Evolutionary conservation across 2,888 invertebrate species (phyloP).

Genomic region (Poecilobothrus nobilitatus): DNA sequence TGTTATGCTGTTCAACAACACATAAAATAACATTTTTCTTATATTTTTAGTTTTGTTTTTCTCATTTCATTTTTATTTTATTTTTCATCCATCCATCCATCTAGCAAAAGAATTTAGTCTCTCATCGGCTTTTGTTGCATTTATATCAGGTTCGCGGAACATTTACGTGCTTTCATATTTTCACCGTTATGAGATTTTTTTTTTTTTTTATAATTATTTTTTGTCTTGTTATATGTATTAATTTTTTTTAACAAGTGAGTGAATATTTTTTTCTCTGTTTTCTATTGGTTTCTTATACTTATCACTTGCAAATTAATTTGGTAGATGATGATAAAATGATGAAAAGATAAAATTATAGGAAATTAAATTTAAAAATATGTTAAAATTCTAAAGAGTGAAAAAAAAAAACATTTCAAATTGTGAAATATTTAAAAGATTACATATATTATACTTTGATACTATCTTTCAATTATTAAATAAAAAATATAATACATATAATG

Average conservation of each 20-base stretch:
- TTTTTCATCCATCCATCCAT: background rate
- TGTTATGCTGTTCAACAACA: background rate
- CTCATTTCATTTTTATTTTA: background rate
- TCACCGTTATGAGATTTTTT: too few species aligned
- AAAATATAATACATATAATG: too few species aligned
- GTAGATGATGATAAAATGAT: too few species aligned
- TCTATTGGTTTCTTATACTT: too few species aligned
- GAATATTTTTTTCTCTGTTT: background rate
- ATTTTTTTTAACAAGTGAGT: background rate
- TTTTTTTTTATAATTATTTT: too few species aligned
- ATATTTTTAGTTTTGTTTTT: background rate
- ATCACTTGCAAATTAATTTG: too few species aligned
- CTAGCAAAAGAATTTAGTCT: background rate
- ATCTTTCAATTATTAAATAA: too few species aligned
- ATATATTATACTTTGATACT: too few species aligned
- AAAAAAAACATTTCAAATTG: background rate
- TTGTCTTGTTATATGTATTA: too few species aligned
- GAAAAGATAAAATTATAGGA: too few species aligned
- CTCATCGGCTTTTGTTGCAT: slow-evolving; percentile 7
- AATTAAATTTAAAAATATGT: background rate
- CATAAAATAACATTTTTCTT: background rate
- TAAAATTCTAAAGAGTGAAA: background rate
- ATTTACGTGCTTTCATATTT: too few species aligned
- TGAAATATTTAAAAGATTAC: background rate
- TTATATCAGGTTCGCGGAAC: background rate